Percentiles rank a stretch among this genome's conserved stretches.
phyloP scores from a whole-genome alignment of 2,113 vertebrate species.

The Bungarus multicinctus region DNA sequence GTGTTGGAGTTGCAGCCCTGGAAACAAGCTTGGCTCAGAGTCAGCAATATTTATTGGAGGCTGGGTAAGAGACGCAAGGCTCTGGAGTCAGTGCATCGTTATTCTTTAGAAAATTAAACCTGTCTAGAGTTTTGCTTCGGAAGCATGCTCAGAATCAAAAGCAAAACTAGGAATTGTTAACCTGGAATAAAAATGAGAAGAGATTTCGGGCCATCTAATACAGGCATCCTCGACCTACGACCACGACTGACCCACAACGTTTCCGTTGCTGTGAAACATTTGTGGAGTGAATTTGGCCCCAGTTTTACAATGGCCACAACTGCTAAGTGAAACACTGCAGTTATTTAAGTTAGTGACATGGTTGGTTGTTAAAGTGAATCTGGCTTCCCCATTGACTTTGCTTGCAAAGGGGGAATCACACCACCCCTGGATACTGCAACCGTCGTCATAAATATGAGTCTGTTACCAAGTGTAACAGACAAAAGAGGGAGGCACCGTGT shows the following conservation, averaged over 20 bases:
- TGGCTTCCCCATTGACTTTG: no score
- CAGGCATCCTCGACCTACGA: not conserved
- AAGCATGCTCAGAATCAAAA: not conserved
- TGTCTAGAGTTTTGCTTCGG: not conserved
- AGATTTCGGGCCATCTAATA: not conserved
- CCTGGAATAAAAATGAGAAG: not conserved
- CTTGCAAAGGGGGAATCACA: no score
- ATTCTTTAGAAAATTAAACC: not conserved
- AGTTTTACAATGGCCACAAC: not conserved
- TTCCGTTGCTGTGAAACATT: not conserved
- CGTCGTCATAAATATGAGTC: no score
- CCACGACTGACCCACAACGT: not conserved
- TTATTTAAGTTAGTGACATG: no score
- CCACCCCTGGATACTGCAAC: no score
- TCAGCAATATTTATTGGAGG: not conserved
- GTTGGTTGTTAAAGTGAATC: no score
- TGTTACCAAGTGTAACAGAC: no score
- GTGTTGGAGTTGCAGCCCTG: not conserved
- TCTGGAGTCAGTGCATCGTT: not conserved
- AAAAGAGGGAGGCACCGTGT: no score
- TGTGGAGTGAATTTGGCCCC: not conserved
- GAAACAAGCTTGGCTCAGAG: not conserved
- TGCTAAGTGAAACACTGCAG: no score
- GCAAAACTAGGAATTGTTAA: not conserved
- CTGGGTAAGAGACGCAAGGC: not conserved